Evolutionary conservation across 2,888 invertebrate genomes (phyloP).

Genomic region (Pinctada fucata): DNA sequence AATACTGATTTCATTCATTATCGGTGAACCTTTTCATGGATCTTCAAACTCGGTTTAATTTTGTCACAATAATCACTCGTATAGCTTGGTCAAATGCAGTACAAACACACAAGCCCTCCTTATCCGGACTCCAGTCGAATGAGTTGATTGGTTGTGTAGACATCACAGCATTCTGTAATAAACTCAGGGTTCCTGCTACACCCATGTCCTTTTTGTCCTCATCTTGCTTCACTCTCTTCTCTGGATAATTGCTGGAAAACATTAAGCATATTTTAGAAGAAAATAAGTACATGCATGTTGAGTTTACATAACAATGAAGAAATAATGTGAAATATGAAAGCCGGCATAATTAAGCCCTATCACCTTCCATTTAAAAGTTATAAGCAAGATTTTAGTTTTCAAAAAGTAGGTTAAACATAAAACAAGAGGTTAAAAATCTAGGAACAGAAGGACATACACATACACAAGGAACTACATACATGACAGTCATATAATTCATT

Average conservation of each 20-base stretch:
- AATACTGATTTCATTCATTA: too few species aligned
- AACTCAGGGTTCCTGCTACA: constrained; percentile 85
- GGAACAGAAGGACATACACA: too few species aligned
- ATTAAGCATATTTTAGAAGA: constrained; percentile 18
- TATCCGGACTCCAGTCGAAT: constrained; percentile 95
- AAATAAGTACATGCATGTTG: not conserved
- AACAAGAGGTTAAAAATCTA: too few species aligned
- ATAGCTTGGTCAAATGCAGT: constrained; percentile 94
- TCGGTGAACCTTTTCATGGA: not conserved
- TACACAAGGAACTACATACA: too few species aligned
- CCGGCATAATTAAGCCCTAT: not conserved
- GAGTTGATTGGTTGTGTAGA: constrained; percentile 92
- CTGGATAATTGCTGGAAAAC: constrained; percentile 85
- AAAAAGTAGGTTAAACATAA: too few species aligned
- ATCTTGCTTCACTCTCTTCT: constrained; percentile 84
- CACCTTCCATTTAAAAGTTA: not conserved
- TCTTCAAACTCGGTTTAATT: constrained; percentile 79
- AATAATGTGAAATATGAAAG: not conserved
- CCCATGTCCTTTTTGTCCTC: constrained; percentile 85
- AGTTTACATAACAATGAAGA: not conserved
- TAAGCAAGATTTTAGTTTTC: too few species aligned
- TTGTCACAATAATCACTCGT: constrained; percentile 91
- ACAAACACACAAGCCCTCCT: constrained; percentile 90
- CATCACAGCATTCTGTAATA: constrained; percentile 88
- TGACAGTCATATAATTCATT: too few species aligned